Evolutionary conservation across 2,797 vertebrate species (phyloP).

Genomic region (Cottoperca gobio): DNA sequence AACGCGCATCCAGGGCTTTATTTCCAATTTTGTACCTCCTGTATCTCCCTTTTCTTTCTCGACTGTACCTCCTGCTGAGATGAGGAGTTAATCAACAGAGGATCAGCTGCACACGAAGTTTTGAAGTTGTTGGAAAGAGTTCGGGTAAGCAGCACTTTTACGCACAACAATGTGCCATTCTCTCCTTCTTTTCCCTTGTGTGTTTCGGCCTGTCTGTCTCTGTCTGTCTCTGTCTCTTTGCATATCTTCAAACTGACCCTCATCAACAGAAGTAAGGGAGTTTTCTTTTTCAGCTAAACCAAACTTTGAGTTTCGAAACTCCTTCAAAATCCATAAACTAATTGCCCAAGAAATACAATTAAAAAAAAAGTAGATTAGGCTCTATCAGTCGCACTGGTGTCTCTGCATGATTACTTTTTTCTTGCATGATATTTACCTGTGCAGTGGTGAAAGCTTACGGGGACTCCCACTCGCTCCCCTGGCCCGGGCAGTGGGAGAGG

Average conservation of each 20-base stretch:
- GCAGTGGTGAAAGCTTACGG: neutral
- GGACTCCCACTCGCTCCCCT: slow-evolving; percentile 3
- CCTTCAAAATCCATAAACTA: neutral
- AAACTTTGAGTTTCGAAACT: neutral
- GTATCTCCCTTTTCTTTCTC: slow-evolving; percentile 20
- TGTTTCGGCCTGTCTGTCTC: neutral
- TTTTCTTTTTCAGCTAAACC: neutral
- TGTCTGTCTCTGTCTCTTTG: neutral
- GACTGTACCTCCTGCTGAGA: slow-evolving; percentile 41
- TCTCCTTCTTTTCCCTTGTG: neutral
- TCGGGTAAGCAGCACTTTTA: slow-evolving; percentile 74
- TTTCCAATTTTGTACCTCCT: slow-evolving; percentile 41
- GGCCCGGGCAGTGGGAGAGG: slow-evolving; percentile 2
- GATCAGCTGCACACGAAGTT: slow-evolving; percentile 35
- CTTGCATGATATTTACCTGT: slow-evolving; percentile 14
- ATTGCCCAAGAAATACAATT: neutral
- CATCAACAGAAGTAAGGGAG: neutral
- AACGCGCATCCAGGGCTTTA: slow-evolving; percentile 72
- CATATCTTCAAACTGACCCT: neutral
- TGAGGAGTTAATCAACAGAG: slow-evolving; percentile 68
- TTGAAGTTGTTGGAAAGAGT: slow-evolving; percentile 59
- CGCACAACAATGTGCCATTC: slow-evolving; percentile 40
- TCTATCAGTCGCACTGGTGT: neutral
- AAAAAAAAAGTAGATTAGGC: no score
- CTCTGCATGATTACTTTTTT: neutral